A percentile compares a stretch with the other conserved stretches of the same genome.
phyloP scores from a whole-genome alignment of 2,888 invertebrate genomes.

The Acheta domesticus region DNA sequence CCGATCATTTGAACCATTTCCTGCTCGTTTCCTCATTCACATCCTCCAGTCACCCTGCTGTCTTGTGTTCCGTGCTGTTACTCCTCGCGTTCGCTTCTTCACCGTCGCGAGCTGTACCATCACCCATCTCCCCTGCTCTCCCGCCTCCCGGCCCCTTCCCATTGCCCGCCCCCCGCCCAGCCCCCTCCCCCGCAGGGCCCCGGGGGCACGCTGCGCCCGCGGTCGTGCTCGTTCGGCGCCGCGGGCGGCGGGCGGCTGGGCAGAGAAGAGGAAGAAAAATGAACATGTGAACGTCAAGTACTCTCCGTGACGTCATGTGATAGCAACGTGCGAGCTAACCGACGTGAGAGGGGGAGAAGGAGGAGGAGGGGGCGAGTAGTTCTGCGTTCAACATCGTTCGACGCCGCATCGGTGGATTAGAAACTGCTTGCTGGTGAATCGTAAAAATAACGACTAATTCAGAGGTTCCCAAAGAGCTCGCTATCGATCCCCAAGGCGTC shows the following conservation, averaged over 20 bases:
- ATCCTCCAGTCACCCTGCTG: no score
- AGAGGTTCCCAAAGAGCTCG: no score
- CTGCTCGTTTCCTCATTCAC: no score
- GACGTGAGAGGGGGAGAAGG: neutral
- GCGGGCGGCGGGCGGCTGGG: neutral
- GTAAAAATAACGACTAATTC: no score
- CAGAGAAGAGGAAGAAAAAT: neutral
- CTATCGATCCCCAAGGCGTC: no score
- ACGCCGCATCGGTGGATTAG: no score
- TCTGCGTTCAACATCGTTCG: no score
- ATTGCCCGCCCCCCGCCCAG: neutral
- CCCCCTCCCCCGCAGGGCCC: neutral
- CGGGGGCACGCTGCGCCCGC: neutral
- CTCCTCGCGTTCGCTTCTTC: neutral
- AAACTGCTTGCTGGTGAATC: no score
- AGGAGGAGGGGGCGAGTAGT: no score
- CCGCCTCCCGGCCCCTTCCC: neutral
- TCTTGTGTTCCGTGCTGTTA: neutral
- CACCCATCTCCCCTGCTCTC: neutral
- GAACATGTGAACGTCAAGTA: slow-evolving; percentile 1
- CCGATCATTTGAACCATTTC: neutral
- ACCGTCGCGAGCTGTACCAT: no score
- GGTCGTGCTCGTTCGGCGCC: neutral
- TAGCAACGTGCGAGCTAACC: neutral
- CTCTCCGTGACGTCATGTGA: slow-evolving; percentile 1